These are phyloP conservation scores for Gyrodactylus salaris DNA, from an alignment of 1,140 invertebrate species.

Conservation along the genomic window DNA sequence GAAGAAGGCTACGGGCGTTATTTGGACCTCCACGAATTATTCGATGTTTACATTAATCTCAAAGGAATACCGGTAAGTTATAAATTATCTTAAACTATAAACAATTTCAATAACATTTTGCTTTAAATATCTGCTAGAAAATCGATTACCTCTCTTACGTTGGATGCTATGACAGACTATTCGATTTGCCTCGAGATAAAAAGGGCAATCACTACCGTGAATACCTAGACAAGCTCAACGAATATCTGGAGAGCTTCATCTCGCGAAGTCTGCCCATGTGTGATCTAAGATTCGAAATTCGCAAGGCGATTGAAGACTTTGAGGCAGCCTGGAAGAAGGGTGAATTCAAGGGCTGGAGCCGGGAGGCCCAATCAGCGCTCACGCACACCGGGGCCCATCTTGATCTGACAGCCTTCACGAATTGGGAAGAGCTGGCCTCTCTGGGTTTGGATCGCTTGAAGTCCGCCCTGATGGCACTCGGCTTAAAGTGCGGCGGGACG, in stretches of 20 bases:
- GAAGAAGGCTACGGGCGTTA: constrained; percentile 98
- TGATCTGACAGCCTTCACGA: constrained; percentile 64
- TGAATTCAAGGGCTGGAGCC: constrained; percentile 70
- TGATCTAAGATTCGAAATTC: constrained; percentile 28
- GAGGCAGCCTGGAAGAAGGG: constrained; percentile 51
- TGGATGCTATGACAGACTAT: constrained; percentile 65
- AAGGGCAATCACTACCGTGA: constrained; percentile 58
- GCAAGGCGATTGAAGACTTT: constrained; percentile 43
- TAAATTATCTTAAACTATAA: neutral
- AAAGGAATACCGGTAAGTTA: constrained; percentile 52
- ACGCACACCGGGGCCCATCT: constrained; percentile 60
- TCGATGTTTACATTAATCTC: constrained; percentile 71
- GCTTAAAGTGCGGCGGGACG: constrained; percentile 87
- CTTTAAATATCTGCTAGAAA: constrained; percentile 8
- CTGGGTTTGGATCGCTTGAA: constrained; percentile 80
- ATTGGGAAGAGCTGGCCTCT: constrained; percentile 81
- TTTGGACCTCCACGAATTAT: constrained; percentile 83
- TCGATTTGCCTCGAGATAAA: constrained; percentile 64
- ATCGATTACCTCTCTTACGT: constrained; percentile 74
- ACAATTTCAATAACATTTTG: constrained; percentile 5
- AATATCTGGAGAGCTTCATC: constrained; percentile 55
- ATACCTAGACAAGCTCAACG: constrained; percentile 46
- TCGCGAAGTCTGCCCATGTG: constrained; percentile 53
- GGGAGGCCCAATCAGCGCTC: constrained; percentile 64
- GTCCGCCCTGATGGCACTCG: constrained; percentile 74